Base-by-base conservation (phyloP, 2,797 vertebrate genomes). In the Pangasius sanitwongsei region DNA sequence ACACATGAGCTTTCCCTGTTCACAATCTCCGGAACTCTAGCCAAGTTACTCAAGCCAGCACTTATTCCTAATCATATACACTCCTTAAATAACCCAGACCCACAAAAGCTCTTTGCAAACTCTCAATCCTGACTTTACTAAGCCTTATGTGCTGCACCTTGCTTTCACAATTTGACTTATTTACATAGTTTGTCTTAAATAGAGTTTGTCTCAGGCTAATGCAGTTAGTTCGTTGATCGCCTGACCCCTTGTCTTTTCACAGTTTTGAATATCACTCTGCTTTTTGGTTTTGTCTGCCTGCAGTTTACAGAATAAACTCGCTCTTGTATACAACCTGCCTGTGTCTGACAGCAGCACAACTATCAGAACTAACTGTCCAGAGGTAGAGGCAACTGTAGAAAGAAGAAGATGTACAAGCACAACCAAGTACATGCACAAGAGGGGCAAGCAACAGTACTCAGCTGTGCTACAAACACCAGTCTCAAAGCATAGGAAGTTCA, bases 371-470 rank as follows among this genome's bases (percentile, higher is more conserved):
- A 77, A 50, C 11, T 77, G 12, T 53, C 15, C 44, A 77, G 48
- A 53, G 53, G 25, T 53, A 77, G 44, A 77, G 44, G 28, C 48
- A 53, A n/a, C 28, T 15, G 28, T 53, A 77, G 48, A n/a, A 50
- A 77, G 72, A 77, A 16, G 74, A 53, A 28, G 44, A 50, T 53
- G 48, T 13, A n/a, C 74, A 77, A 77, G 6, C 48, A 77, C 44
- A 77, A 53, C 48, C 50, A 50, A 75, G 11, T 75, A 75, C 41
- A 78, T 55, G 50, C 28, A 77, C 28, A 78, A 78, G 75, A n/a
- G 23, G 74, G 44, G 16, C 28, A 53, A 53, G n/a, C 11, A 55
- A 31, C n/a, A 31, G 16, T 55, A 55, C n/a, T 55, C 50, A 55
- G 3, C 16, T 55, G 50, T 55, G 50, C 77, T 55, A n/a, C 7